Evolutionary conservation across 2,113 vertebrate genomes (phyloP), one percentile per base, ranked within the genome.

Genomic region (Gadus chalcogrammus): DNA sequence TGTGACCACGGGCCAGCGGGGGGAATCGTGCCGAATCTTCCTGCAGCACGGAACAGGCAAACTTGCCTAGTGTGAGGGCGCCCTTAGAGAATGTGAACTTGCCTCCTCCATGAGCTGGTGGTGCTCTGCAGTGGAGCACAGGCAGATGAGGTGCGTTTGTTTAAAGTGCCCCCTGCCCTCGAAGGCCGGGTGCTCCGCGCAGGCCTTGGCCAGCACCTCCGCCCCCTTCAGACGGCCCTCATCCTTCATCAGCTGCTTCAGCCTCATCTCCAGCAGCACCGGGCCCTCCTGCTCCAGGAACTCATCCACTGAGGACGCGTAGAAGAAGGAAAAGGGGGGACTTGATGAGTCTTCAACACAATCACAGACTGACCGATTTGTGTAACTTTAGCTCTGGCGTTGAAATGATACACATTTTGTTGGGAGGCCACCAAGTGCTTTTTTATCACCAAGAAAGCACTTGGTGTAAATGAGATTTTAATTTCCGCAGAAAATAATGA

Each of bases 211-310:
- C 88, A 99, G 88, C 78, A 89, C 84, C 38, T 94, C 94, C 68
- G 96, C 96, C 88, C 93, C 92, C 0, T 69, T 91, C 79, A 94
- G 83, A 68, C 93, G 89, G 87, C 90, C 92, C 73, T 93, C 91
- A 90, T 98, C 91, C 90, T 98, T 99, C 80, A 99, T 94, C 70
- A 99, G 92, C 74, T 95, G 94, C 78, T 97, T 98, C 83, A 98
- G 92, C 83, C 97, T 92, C 94, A 99, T 95, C 91, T 94, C 92
- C 90, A 96, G 82, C 80, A 99, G 92, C n/a, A 94, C 59, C 1
- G 90, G 91, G 52, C 97, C 97, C 89, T 99, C 97, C 71, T 89
- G 91, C 70, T 83, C 72, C 82, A 99, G 91, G 85, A 97, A 96
- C 86, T 93, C 91, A 72, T 92, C 92, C 65, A 97, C 95, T 98